phyloP scores from a whole-genome alignment of 2,113 vertebrate genomes.

The Cavia porcellus region DNA sequence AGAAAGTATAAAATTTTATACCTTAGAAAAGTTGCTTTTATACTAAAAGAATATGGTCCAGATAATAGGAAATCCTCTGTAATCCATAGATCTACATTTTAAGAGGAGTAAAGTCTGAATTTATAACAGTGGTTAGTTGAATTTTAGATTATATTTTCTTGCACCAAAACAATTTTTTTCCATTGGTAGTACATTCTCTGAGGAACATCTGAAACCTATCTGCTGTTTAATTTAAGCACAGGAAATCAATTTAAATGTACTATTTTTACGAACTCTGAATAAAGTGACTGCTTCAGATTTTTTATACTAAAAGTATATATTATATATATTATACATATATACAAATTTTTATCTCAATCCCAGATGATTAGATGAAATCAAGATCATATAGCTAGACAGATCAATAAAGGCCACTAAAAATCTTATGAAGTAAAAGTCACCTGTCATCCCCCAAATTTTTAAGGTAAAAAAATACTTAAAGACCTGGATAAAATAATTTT shows the following conservation, averaged over 20 bases:
- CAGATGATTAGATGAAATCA: not conserved
- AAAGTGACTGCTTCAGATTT: not conserved
- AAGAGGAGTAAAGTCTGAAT: not conserved
- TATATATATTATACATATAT: too few relatives aligned
- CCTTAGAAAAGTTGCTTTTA: not conserved
- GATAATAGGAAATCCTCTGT: constrained; percentile 20
- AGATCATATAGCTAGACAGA: not conserved
- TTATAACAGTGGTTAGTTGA: not conserved
- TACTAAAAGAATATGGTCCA: not conserved
- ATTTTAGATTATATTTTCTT: constrained; percentile 26
- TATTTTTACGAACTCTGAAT: not conserved
- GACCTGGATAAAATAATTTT: constrained; percentile 24
- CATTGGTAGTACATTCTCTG: not conserved
- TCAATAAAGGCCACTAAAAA: not conserved
- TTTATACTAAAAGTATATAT: too few relatives aligned
- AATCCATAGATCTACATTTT: not conserved
- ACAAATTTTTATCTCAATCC: not conserved
- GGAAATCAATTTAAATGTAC: not conserved
- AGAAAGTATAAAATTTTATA: constrained; percentile 29
- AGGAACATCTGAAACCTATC: constrained; percentile 20
- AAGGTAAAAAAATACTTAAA: constrained; percentile 22
- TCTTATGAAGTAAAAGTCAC: constrained; percentile 20
- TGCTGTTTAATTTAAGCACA: not conserved
- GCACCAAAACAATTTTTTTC: constrained; percentile 17
- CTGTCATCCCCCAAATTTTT: not conserved